Evolutionary conservation across 2,113 vertebrate species (phyloP).

Genomic region (Laticauda laticaudata): DNA sequence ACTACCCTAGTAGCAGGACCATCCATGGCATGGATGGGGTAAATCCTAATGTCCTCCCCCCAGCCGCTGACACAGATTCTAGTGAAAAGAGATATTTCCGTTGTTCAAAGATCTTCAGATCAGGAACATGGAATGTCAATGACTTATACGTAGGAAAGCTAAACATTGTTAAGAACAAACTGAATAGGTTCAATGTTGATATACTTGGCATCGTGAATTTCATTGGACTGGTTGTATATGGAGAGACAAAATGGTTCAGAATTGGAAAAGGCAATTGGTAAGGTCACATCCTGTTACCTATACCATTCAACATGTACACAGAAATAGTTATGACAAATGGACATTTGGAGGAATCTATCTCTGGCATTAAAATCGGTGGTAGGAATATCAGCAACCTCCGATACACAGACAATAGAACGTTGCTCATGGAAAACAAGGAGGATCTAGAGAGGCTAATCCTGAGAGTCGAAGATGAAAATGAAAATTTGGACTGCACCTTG

Average conservation of each 20-base stretch:
- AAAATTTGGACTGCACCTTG: too few species aligned
- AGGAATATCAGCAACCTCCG: background rate
- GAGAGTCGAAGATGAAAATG: background rate
- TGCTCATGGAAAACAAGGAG: background rate
- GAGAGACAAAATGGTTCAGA: too few species aligned
- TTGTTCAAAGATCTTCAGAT: background rate
- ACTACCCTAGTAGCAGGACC: background rate
- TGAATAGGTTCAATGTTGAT: too few species aligned
- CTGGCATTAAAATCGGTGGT: background rate
- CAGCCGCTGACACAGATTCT: background rate
- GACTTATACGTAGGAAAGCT: too few species aligned
- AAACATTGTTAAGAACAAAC: too few species aligned
- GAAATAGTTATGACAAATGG: background rate
- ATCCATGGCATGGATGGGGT: background rate
- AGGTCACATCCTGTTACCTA: too few species aligned
- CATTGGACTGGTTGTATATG: too few species aligned
- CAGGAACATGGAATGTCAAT: too few species aligned
- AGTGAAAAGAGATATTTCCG: background rate
- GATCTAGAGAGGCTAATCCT: background rate
- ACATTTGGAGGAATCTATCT: background rate
- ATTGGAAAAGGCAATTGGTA: too few species aligned
- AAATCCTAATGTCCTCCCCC: background rate
- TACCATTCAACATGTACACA: too few species aligned
- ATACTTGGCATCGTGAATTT: too few species aligned
- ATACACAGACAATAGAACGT: background rate